Evolutionary conservation across 2,113 vertebrate genomes (phyloP).

Genomic region (Indicator maculatus): DNA sequence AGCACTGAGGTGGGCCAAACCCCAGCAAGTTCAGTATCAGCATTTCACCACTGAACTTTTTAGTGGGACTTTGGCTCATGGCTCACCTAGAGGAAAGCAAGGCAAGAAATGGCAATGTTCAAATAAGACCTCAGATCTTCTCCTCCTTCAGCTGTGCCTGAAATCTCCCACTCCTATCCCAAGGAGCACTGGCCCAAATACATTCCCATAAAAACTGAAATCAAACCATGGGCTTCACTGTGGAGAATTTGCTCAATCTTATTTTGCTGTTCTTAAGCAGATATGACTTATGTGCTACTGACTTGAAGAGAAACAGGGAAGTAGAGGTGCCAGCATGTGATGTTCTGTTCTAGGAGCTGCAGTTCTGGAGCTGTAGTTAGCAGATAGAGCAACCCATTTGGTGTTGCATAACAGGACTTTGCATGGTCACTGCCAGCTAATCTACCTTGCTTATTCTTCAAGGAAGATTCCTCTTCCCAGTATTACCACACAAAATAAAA

Average conservation of each 20-base stretch:
- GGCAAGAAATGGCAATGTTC: neutral
- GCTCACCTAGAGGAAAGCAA: neutral
- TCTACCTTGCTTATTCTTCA: neutral
- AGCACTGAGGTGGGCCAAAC: neutral
- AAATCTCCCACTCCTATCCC: neutral
- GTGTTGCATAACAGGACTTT: neutral
- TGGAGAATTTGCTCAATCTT: neutral
- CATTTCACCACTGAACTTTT: neutral
- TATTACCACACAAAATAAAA: neutral
- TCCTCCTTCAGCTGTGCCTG: neutral
- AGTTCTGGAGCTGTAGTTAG: neutral
- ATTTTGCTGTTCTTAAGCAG: neutral
- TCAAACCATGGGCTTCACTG: neutral
- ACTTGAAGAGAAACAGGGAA: slow-evolving; percentile 46
- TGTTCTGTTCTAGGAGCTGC: neutral
- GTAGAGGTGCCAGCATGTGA: neutral
- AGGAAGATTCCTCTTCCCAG: neutral
- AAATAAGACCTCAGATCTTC: neutral
- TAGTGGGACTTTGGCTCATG: neutral
- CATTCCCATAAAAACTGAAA: neutral
- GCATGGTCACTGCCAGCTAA: neutral
- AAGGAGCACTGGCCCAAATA: neutral
- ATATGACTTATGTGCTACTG: neutral
- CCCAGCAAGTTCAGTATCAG: neutral
- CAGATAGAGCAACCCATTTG: neutral